Conservation (phyloP, 2,888 invertebrate species). For the Caenorhabditis becei region DNA sequence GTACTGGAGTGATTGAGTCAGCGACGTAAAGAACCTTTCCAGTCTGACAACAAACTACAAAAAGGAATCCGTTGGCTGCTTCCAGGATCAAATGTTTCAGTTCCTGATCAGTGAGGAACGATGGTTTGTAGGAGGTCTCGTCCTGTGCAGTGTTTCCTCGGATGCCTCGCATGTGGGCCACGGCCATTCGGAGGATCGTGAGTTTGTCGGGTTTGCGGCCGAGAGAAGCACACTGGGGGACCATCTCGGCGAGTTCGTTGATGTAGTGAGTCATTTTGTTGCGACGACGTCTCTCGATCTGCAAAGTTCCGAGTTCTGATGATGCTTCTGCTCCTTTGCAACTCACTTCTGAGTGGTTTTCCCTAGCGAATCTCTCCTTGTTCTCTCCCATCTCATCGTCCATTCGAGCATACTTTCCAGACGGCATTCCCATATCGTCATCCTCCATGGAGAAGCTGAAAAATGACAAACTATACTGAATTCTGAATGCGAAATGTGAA, state of each 20-base stretch:
- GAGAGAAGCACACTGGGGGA: conserved; percentile 93
- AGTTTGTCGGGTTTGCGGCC: conserved; percentile 99
- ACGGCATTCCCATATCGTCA: conserved; percentile 70
- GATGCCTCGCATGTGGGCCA: conserved; percentile 98
- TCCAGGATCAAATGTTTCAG: conserved; percentile 98
- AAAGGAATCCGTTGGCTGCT: conserved; percentile 98
- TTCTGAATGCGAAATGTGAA: not conserved
- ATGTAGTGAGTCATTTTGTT: conserved; percentile 99
- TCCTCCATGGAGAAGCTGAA: conserved; percentile 69
- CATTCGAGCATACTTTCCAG: conserved; percentile 75
- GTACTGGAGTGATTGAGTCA: conserved; percentile 96
- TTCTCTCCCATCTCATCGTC: conserved; percentile 72
- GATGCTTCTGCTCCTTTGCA: too few species aligned
- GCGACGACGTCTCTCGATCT: conserved; percentile 96
- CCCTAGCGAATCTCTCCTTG: conserved; percentile 80
- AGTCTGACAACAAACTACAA: conserved; percentile 96
- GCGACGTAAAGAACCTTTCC: conserved; percentile 98
- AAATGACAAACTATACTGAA: not conserved
- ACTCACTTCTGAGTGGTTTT: conserved; percentile 78
- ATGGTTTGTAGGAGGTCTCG: conserved; percentile 94
- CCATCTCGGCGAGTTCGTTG: conserved; percentile 99
- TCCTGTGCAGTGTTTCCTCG: conserved; percentile 63
- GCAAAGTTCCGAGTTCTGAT: not conserved
- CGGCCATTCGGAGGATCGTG: conserved; percentile 98
- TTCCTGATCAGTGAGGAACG: conserved; percentile 98